Conservation (phyloP, 2,888 invertebrate species). For the Acrobeloides nanus region DNA sequence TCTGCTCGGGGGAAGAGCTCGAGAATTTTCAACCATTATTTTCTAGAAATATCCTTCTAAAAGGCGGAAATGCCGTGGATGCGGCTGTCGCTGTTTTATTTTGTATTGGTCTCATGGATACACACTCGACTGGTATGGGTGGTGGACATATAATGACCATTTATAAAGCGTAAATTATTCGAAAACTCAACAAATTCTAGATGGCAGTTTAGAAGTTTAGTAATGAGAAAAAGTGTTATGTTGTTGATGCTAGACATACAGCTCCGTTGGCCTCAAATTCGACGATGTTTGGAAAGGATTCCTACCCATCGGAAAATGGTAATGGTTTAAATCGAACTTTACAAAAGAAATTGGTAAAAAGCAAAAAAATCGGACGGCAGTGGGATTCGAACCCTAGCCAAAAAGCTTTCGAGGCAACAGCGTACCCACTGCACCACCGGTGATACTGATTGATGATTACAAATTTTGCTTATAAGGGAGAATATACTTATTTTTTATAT, state of each 20-base stretch:
- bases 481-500: too few relatives aligned
- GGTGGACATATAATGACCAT: constrained; percentile 80
- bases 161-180: constrained; percentile 62
- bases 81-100: constrained; percentile 70
- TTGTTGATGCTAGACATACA: constrained; percentile 56
- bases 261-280: constrained; percentile 61
- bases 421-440: too few relatives aligned
- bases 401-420: too few relatives aligned
- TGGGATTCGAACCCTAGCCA: too few relatives aligned
- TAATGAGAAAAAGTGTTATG: constrained; percentile 37
- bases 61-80: constrained; percentile 67
- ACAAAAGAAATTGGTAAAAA: too few relatives aligned
- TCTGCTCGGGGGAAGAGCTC: too few relatives aligned
- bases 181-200: too few relatives aligned
- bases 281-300: constrained; percentile 45
- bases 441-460: too few relatives aligned
- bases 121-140: constrained; percentile 79
- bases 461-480: too few relatives aligned
- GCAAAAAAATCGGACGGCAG: too few relatives aligned
- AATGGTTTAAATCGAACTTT: too few relatives aligned
- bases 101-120: constrained; percentile 62
- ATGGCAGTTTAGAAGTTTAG: constrained; percentile 12
- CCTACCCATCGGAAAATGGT: too few relatives aligned
- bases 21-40: background rate
- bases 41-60: constrained; percentile 65